Evolutionary conservation across 2,888 invertebrate genomes (phyloP).

Genomic region (Spicauda simplicius): DNA sequence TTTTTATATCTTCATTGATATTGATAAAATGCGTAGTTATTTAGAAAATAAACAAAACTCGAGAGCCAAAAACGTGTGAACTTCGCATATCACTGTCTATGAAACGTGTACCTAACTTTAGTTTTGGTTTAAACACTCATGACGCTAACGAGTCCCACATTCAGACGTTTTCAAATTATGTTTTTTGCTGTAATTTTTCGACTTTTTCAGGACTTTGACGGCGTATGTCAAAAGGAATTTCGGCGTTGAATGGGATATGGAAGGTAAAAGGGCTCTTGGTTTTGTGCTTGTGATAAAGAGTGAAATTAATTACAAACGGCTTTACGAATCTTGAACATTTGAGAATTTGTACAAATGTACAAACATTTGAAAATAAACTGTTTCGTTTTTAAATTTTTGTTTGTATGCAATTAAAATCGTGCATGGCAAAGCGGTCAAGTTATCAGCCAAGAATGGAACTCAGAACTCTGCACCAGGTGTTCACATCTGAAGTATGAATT

Average conservation of each 20-base stretch:
- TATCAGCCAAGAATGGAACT: no score
- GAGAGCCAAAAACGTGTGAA: no score
- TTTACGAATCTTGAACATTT: constrained; percentile 7
- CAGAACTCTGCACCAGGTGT: no score
- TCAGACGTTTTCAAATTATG: constrained; percentile 67
- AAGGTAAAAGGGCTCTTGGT: constrained; percentile 29
- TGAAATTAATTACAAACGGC: constrained; percentile 27
- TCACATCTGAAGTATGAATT: no score
- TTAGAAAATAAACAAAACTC: no score
- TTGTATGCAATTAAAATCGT: no score
- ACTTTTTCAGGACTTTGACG: constrained; percentile 39
- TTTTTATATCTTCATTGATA: no score
- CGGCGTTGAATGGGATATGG: constrained; percentile 36
- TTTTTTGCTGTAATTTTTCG: constrained; percentile 49
- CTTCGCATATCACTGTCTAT: constrained; percentile 10
- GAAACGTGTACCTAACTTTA: constrained; percentile 39
- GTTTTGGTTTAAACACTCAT: constrained; percentile 47
- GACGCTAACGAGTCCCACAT: constrained; percentile 61
- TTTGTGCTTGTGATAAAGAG: constrained; percentile 22
- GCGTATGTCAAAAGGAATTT: constrained; percentile 38
- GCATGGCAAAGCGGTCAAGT: no score
- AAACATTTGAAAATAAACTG: not conserved
- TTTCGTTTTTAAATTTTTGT: not conserved
- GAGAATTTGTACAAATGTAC: not conserved
- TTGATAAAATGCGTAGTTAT: no score